Evolutionary conservation across 2,797 vertebrate genomes (phyloP).

Genomic region (Bradypus variegatus): DNA sequence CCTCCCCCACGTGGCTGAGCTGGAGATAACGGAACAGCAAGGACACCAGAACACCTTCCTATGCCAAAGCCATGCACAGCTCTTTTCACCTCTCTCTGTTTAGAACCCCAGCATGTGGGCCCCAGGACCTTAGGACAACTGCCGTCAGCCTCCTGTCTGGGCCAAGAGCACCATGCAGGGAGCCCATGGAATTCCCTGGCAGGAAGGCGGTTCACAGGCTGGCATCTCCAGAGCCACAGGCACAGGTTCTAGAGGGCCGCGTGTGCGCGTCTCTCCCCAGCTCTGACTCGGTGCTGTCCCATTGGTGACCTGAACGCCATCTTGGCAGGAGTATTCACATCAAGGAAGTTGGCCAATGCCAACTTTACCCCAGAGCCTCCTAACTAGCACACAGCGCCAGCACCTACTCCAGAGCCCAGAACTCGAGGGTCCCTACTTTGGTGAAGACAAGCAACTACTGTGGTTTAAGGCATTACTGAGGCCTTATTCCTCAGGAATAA

Average conservation of each 20-base stretch:
- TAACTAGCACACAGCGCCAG: not conserved
- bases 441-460: not conserved
- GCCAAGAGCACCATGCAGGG: not conserved
- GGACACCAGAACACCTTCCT: too few relatives aligned
- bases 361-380: not conserved
- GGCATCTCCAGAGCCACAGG: not conserved
- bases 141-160: not conserved
- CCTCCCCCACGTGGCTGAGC: not conserved
- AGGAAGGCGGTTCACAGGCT: not conserved
- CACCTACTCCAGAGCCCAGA: not conserved
- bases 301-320: not conserved
- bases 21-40: not conserved
- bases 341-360: not conserved
- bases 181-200: not conserved
- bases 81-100: not conserved
- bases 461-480: not conserved
- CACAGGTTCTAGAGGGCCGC: not conserved
- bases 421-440: not conserved
- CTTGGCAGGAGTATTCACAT: not conserved
- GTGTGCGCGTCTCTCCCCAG: not conserved
- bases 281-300: not conserved
- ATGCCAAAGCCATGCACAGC: fast-evolving
- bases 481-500: not conserved
- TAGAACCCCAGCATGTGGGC: too few relatives aligned
- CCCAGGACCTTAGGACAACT: too few relatives aligned